phyloP scores from a whole-genome alignment of 2,113 vertebrate species.

The Rynchops niger region DNA sequence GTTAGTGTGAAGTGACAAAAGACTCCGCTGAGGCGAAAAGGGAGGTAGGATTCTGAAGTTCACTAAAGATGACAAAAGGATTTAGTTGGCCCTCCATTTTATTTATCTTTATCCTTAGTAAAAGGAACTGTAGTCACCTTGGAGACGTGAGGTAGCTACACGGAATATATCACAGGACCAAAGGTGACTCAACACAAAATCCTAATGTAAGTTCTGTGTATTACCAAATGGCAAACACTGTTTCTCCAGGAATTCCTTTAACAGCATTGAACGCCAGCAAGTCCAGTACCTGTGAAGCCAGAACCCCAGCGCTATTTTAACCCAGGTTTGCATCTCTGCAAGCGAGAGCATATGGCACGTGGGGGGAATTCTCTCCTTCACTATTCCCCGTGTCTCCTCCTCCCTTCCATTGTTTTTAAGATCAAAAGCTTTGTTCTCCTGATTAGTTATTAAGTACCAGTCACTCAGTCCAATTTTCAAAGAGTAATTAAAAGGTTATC shows the following conservation, averaged over 20 bases:
- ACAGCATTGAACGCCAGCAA: background rate
- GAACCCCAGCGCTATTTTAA: background rate
- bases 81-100: background rate
- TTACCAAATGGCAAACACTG: background rate
- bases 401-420: background rate
- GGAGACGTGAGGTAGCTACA: background rate
- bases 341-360: fast-evolving
- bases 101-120: background rate
- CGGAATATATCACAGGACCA: background rate
- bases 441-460: slow-evolving; percentile 14
- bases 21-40: background rate
- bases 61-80: background rate
- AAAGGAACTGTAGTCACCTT: background rate
- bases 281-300: background rate
- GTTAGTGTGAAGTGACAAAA: slow-evolving; percentile 15
- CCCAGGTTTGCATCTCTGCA: background rate
- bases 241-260: background rate
- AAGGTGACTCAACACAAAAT: background rate
- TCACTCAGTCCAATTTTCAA: background rate
- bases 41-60: background rate
- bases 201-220: background rate
- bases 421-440: background rate
- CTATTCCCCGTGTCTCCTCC: background rate
- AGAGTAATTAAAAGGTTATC: slow-evolving; percentile 51
- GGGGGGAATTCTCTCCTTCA: background rate